Evolutionary conservation across 2,797 vertebrate genomes (phyloP).

Genomic region (Cryptoblepharus egeriae): DNA sequence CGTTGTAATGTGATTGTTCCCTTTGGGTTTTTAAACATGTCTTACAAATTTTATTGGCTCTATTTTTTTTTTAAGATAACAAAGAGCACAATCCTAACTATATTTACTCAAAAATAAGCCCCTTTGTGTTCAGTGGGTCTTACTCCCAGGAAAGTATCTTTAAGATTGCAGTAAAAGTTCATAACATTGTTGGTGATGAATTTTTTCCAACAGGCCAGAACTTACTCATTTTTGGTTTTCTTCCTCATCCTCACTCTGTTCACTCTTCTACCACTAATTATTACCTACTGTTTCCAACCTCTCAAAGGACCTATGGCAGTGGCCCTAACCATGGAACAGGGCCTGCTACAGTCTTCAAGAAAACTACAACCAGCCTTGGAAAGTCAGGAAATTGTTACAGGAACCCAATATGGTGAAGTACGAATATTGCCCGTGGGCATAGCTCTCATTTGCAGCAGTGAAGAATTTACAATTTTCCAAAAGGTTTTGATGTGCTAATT

Average conservation of each 20-base stretch:
- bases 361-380: background rate
- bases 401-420: background rate
- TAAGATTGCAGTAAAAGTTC: too few relatives aligned
- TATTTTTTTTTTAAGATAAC: background rate
- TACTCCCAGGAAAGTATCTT: too few relatives aligned
- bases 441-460: background rate
- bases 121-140: too few relatives aligned
- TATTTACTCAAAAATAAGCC: too few relatives aligned
- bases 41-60: background rate
- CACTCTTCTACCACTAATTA: slow-evolving; percentile 13
- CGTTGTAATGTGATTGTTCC: background rate
- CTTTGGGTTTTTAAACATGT: background rate
- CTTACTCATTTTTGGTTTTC: background rate
- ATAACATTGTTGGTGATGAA: slow-evolving; percentile 13
- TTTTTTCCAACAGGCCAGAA: background rate
- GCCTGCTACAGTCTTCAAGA: slow-evolving; percentile 24
- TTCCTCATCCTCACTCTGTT: background rate
- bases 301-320: background rate
- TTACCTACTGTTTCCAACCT: background rate
- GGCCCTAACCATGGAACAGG: background rate
- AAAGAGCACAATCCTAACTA: too few relatives aligned
- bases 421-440: background rate
- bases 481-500: background rate
- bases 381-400: background rate
- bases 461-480: background rate